Base-by-base conservation (phyloP, 1,140 invertebrate genomes). In the Dendroctonus ponderosae region DNA sequence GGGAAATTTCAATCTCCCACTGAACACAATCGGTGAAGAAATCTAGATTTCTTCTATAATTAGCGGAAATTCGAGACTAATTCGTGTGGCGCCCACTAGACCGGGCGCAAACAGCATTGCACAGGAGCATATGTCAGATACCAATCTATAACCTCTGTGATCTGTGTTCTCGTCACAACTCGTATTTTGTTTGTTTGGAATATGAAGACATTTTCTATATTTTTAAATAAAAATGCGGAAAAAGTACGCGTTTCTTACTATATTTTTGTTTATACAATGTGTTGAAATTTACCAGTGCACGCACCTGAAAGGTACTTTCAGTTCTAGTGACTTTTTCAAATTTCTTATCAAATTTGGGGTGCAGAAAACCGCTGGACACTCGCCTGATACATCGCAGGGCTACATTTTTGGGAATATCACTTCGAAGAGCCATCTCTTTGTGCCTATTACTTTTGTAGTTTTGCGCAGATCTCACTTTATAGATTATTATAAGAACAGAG, bases 351-450 rank as follows among this genome's bases (percentile, higher is more conserved):
- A 97, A 81, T 98, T 97, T 80, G 96, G 95, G 61, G 94, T 98
- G 79, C 94, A 97, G 81, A 96, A 97, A 80, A 96, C 94, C n/a
- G 91, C 96, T 78, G 84, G 86, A 26, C 86, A 92, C 77, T 85
- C 89, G 70, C 82, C 87, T 73, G 86, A 87, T 69, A 87, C 91
- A 68, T 94, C 93, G 64, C 89, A 90, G 80, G 96, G 96, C 39
- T 97, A 94, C 78, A 95, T 97, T 72, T 97, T 94, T 79, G 96
- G 95, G 12, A 97, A 97, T 80, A 87, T 97, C 38, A 95, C 93
- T 26, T 86, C 91, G 0, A 84, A 80, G 63, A 80, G 82, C 26
- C 80, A 85, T 61, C 86, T 87, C 67, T 82, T 84, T 57, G 83
- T 83, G 70, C 85, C 87, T n/a, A 84, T 92, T 9, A 94, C 91